These are phyloP conservation scores for Euzophera pinguis DNA, from an alignment of 2,888 invertebrate species.

Conservation along the genomic window DNA sequence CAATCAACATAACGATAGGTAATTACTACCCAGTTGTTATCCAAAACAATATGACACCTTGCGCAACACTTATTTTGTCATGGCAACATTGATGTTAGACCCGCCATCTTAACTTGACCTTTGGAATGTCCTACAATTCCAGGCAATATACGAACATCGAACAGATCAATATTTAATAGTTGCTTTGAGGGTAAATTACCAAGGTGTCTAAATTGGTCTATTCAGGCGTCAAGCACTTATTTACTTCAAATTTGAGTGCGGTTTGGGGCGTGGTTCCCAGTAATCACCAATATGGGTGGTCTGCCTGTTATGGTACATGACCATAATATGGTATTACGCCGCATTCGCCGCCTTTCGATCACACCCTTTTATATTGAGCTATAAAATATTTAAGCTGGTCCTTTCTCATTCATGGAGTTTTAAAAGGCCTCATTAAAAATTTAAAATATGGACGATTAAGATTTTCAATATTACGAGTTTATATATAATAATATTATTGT, in stretches of 20 bases:
- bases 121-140: conserved; percentile 17
- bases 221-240: conserved; percentile 39
- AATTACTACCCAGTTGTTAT: conserved; percentile 32
- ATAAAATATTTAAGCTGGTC: conserved; percentile 8
- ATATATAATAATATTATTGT: no score
- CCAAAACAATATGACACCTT: conserved; percentile 45
- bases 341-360: conserved; percentile 45
- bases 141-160: conserved; percentile 7
- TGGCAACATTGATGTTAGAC: conserved; percentile 27
- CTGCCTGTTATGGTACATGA: conserved; percentile 35
- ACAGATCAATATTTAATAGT: conserved; percentile 25
- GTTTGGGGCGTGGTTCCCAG: conserved; percentile 52
- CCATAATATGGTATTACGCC: conserved; percentile 50
- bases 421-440: conserved; percentile 26
- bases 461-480: no score
- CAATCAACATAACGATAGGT: conserved; percentile 39
- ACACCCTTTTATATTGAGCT: conserved; percentile 49
- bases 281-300: conserved; percentile 65
- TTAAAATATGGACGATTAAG: neutral
- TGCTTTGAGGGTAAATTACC: conserved; percentile 34
- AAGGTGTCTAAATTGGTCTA: conserved; percentile 51
- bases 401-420: conserved; percentile 5
- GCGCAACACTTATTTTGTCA: conserved; percentile 33
- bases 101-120: conserved; percentile 25
- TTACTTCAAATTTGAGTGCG: conserved; percentile 64